Percentiles rank a stretch among this genome's conserved stretches.
These are phyloP conservation scores for Graphium colonna DNA, from an alignment of 2,888 invertebrate species.

Conservation along the genomic window DNA sequence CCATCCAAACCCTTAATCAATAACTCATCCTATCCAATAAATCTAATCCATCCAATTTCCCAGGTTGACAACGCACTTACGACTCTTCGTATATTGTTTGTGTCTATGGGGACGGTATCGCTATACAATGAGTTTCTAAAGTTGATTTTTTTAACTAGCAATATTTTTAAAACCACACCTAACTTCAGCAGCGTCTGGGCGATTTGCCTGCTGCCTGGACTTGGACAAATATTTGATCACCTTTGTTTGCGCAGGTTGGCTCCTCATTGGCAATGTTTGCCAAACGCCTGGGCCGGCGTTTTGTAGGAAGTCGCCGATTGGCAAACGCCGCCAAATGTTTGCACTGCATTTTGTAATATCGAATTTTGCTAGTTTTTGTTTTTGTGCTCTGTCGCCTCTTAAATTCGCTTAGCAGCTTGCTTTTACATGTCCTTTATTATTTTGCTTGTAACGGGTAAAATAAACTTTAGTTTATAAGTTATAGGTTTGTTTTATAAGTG, in stretches of 20 bases:
- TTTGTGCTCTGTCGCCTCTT: background rate
- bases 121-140: too few species aligned
- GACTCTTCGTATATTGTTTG: too few species aligned
- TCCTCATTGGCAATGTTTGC: conserved; percentile 24
- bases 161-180: too few species aligned
- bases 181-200: conserved; percentile 19
- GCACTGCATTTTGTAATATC: conserved; percentile 14
- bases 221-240: conserved; percentile 54
- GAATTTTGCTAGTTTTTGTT: conserved; percentile 6
- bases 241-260: conserved; percentile 40
- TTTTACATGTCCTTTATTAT: background rate
- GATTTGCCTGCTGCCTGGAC: conserved; percentile 49
- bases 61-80: too few species aligned
- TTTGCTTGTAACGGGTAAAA: too few species aligned
- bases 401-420: background rate
- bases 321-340: conserved; percentile 23
- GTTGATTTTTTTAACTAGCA: too few species aligned
- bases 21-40: background rate
- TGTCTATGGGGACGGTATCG: too few species aligned
- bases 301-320: conserved; percentile 22
- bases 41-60: background rate
- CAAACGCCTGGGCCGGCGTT: conserved; percentile 18
- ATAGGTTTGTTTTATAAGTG: too few species aligned
- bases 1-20: too few species aligned
- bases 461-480: too few species aligned